A percentile compares a stretch with the other conserved stretches of the same genome.
Conservation (phyloP, 2,113 vertebrate species). For the Takifugu flavidus region DNA sequence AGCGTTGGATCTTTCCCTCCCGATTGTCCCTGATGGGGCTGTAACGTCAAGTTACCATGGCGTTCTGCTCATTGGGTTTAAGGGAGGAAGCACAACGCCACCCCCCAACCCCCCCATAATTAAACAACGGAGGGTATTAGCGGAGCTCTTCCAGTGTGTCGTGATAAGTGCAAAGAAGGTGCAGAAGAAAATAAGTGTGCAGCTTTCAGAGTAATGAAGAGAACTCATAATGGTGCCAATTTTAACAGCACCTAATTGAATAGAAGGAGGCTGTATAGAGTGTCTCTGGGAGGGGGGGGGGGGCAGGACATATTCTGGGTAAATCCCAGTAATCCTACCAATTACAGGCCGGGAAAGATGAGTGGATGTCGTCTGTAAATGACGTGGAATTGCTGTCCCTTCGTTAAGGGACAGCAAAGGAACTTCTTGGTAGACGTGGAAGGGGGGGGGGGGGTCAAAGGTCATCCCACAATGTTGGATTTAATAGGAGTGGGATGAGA, state of each 20-base stretch:
- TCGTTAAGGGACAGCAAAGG: no score
- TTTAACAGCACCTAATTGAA: background rate
- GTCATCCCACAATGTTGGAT: background rate
- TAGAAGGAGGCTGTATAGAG: background rate
- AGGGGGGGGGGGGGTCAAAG: background rate
- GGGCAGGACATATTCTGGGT: background rate
- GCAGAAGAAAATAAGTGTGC: background rate
- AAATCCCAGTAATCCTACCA: no score
- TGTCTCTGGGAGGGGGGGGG: background rate
- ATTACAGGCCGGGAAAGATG: no score
- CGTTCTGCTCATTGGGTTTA: no score
- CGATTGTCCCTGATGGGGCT: no score
- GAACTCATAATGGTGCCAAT: background rate
- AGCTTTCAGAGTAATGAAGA: constrained; percentile 1
- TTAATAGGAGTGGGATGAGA: background rate
- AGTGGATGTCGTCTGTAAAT: no score
- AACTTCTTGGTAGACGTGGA: no score
- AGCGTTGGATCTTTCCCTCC: no score
- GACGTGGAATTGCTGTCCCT: no score
- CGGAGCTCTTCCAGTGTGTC: background rate
- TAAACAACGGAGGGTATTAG: background rate
- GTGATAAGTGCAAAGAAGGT: background rate
- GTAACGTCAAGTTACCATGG: no score
- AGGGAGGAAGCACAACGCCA: no score
- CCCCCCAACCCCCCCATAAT: background rate